Percentiles rank a stretch among this genome's conserved stretches.
Conservation (phyloP, 2,888 invertebrate genomes). For the Xanthorhoe spadicearia region DNA sequence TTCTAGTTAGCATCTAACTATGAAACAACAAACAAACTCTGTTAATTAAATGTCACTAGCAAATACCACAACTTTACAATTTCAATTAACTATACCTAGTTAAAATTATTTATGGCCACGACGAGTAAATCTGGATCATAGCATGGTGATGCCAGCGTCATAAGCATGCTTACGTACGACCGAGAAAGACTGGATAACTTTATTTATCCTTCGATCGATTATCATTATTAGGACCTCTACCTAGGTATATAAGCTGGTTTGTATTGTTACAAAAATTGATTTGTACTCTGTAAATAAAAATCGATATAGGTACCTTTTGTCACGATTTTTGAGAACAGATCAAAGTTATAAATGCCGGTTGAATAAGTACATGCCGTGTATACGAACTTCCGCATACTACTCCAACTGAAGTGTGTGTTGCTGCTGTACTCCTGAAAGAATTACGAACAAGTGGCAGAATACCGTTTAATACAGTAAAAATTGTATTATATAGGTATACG, state of each 20-base stretch:
- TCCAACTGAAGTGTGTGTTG: conserved; percentile 58
- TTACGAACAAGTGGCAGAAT: too few relatives aligned
- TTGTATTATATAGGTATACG: too few relatives aligned
- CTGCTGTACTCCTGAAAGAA: conserved; percentile 25
- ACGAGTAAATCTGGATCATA: too few relatives aligned
- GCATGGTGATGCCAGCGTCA: too few relatives aligned
- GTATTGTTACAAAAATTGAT: too few relatives aligned
- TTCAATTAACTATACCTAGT: background rate
- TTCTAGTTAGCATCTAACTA: too few relatives aligned
- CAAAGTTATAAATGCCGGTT: conserved; percentile 54
- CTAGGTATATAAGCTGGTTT: too few relatives aligned
- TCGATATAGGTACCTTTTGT: conserved; percentile 12
- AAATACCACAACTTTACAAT: background rate
- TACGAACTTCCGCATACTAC: conserved; percentile 60
- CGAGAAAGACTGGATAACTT: too few relatives aligned
- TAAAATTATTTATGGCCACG: too few relatives aligned
- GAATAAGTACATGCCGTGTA: conserved; percentile 57
- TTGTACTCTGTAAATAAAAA: background rate
- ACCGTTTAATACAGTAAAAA: too few relatives aligned
- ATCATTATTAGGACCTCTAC: too few relatives aligned
- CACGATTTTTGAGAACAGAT: conserved; percentile 59
- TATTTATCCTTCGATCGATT: background rate
- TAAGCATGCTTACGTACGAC: too few relatives aligned
- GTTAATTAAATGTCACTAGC: background rate
- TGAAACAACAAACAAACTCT: background rate